Conservation (phyloP, 2,888 invertebrate genomes). For the Sisyra terminalis region DNA sequence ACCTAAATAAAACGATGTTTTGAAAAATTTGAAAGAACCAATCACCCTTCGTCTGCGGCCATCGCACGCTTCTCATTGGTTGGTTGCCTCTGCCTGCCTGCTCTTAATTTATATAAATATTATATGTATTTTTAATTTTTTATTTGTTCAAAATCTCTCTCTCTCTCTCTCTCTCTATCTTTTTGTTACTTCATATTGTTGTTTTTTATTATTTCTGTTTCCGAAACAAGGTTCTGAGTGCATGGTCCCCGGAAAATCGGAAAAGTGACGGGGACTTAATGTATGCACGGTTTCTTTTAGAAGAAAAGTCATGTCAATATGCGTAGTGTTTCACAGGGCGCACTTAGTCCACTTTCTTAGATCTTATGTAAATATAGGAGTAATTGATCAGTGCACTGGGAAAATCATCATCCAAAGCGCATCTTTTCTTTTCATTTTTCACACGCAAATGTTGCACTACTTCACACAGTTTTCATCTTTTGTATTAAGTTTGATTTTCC, state of each 20-base stretch:
- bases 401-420: too few relatives aligned
- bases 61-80: slow-evolving; percentile 28
- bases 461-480: too few relatives aligned
- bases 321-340: too few relatives aligned
- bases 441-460: too few relatives aligned
- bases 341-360: too few relatives aligned
- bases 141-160: slow-evolving; percentile 23
- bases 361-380: too few relatives aligned
- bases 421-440: too few relatives aligned
- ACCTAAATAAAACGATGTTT: not conserved
- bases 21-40: not conserved
- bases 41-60: slow-evolving; percentile 13
- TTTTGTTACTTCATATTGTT: slow-evolving; percentile 11
- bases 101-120: slow-evolving; percentile 30
- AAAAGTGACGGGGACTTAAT: too few relatives aligned
- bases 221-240: not conserved
- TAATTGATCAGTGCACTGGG: too few relatives aligned
- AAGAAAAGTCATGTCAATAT: too few relatives aligned
- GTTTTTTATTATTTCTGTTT: not conserved
- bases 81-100: slow-evolving; percentile 36
- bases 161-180: slow-evolving; percentile 22
- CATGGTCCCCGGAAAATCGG: not conserved
- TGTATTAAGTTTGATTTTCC: too few relatives aligned
- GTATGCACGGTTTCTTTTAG: too few relatives aligned
- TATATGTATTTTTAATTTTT: slow-evolving; percentile 24